Conservation (phyloP, 2,113 vertebrate species). For the Salvelinus sp. region DNA sequence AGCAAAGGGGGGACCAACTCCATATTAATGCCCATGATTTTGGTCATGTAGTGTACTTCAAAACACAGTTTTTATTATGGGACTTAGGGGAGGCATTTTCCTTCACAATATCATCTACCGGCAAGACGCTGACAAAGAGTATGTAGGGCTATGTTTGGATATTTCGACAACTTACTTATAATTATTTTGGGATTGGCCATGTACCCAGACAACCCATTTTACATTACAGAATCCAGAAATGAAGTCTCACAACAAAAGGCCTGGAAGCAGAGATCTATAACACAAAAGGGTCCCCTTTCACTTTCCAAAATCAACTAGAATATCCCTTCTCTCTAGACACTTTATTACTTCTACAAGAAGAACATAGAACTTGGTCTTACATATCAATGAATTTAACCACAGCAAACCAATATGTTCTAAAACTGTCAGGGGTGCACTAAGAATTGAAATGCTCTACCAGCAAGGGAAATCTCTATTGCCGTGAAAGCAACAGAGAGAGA, state of each 20-base stretch:
- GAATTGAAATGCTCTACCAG: background rate
- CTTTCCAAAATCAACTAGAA: background rate
- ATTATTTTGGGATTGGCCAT: background rate
- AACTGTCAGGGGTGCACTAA: background rate
- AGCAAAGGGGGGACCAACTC: too few relatives aligned
- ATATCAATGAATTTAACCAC: constrained; percentile 4
- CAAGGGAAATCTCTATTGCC: background rate
- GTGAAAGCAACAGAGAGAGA: background rate
- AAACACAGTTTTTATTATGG: too few relatives aligned
- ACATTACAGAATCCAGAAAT: background rate
- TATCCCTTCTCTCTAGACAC: too few relatives aligned
- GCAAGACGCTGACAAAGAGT: too few relatives aligned
- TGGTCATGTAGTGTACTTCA: too few relatives aligned
- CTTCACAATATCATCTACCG: too few relatives aligned
- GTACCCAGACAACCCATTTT: background rate
- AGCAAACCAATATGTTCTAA: background rate
- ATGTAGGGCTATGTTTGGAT: background rate
- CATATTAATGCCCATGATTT: too few relatives aligned
- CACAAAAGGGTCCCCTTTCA: background rate
- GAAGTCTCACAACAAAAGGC: background rate
- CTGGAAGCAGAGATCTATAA: background rate
- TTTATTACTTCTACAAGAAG: background rate
- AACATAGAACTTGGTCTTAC: background rate
- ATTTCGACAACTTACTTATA: background rate
- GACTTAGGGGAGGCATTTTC: too few relatives aligned